Evolutionary conservation across 2,797 vertebrate species (phyloP).

Genomic region (Margarornis squamiger): DNA sequence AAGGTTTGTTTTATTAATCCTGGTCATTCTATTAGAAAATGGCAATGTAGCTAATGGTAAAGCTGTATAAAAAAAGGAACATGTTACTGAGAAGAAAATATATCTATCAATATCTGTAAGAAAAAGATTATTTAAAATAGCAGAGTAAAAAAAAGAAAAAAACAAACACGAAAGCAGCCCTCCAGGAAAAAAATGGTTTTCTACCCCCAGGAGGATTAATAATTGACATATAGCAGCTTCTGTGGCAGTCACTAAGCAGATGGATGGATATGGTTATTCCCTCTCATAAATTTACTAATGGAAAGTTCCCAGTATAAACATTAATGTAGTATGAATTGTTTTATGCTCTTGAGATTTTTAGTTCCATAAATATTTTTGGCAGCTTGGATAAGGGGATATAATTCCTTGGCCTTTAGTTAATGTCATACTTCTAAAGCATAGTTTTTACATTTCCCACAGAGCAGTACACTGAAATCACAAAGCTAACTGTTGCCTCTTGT

Average conservation of each 20-base stretch:
- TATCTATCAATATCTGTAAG: background rate
- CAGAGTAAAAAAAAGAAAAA: background rate
- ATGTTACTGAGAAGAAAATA: background rate
- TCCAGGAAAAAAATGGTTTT: background rate
- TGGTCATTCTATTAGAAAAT: background rate
- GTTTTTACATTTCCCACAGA: slow-evolving; percentile 17
- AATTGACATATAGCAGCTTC: slow-evolving; percentile 34
- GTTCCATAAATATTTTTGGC: slow-evolving; percentile 43
- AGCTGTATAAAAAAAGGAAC: background rate
- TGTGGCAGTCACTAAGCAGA: slow-evolving; percentile 10
- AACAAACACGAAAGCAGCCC: background rate
- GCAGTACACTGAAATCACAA: background rate
- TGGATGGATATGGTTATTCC: slow-evolving; percentile 1
- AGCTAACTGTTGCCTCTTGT: background rate
- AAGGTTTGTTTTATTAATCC: background rate
- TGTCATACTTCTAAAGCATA: slow-evolving; percentile 10
- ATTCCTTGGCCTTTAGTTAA: slow-evolving; percentile 11
- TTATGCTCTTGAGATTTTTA: slow-evolving; percentile 50
- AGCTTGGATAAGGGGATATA: background rate
- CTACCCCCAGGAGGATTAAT: background rate
- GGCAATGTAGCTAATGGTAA: background rate
- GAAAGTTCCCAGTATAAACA: slow-evolving; percentile 43
- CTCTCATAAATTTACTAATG: slow-evolving; percentile 19
- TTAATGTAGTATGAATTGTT: slow-evolving; percentile 29
- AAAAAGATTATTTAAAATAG: background rate